Evolutionary conservation across 2,113 vertebrate genomes (phyloP).

Genomic region (Forbesichthys papilliferus): DNA sequence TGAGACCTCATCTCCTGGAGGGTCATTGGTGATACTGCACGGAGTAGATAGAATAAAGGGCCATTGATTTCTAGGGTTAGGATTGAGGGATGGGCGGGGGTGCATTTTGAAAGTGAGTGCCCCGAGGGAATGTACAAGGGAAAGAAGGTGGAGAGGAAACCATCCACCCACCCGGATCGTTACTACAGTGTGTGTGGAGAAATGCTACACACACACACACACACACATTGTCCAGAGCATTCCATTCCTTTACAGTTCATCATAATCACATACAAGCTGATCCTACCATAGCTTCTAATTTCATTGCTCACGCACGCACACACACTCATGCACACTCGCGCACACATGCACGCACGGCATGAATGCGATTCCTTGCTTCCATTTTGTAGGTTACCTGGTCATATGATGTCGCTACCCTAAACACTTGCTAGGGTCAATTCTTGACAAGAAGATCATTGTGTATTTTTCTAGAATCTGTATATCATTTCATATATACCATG

Average conservation of each 20-base stretch:
- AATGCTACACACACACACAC: background rate
- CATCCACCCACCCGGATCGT: background rate
- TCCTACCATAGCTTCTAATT: too few relatives aligned
- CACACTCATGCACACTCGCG: background rate
- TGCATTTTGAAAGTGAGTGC: background rate
- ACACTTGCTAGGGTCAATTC: too few relatives aligned
- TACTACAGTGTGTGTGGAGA: background rate
- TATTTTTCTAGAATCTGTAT: background rate
- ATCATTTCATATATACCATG: background rate
- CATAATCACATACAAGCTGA: too few relatives aligned
- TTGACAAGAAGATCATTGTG: too few relatives aligned
- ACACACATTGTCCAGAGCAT: background rate
- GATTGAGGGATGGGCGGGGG: background rate
- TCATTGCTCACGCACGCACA: background rate
- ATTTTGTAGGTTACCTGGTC: too few relatives aligned
- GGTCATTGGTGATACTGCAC: slow-evolving; percentile 18
- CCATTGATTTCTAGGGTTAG: slow-evolving; percentile 19
- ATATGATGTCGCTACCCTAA: too few relatives aligned
- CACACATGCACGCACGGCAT: background rate
- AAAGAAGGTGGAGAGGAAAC: background rate
- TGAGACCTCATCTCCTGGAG: background rate
- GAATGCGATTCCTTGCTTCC: too few relatives aligned
- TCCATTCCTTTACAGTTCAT: too few relatives aligned
- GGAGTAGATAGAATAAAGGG: background rate
- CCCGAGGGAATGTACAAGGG: background rate